Conservation (phyloP, 2,888 invertebrate species). For the Gymnocheta viridis region DNA sequence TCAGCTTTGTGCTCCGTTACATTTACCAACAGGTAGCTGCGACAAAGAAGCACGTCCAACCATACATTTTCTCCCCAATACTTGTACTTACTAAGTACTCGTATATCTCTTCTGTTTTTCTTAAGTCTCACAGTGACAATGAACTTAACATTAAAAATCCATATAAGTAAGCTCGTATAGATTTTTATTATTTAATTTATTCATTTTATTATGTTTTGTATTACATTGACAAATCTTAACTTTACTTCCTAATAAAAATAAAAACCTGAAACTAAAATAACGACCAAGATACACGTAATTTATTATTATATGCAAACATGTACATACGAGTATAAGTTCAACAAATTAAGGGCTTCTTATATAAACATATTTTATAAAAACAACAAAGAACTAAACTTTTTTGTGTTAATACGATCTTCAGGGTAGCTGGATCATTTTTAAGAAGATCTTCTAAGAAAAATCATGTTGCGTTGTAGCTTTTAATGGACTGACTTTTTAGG, state of each 20-base stretch:
- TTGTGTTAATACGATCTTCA: no score
- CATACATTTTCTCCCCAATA: not conserved
- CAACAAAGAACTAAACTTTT: not conserved
- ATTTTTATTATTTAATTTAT: not conserved
- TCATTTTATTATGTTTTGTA: not conserved
- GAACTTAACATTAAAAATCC: no score
- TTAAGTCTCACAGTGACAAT: no score
- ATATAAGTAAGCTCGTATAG: no score
- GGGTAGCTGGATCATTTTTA: not conserved
- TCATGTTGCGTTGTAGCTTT: not conserved
- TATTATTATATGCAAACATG: no score
- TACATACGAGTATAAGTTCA: not conserved
- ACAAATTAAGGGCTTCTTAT: not conserved
- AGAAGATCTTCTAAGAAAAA: not conserved
- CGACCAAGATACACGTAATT: no score
- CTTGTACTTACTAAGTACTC: not conserved
- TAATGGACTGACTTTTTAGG: not conserved
- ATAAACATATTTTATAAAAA: not conserved
- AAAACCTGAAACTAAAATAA: not conserved
- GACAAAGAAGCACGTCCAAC: not conserved
- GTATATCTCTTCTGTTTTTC: not conserved
- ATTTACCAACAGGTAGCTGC: no score
- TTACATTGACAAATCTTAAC: not conserved
- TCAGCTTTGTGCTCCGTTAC: no score
- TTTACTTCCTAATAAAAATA: not conserved